Evolutionary conservation across 1,140 invertebrate species (phyloP), one percentile per base, ranked within the genome.

Genomic region (Samia ricini): DNA sequence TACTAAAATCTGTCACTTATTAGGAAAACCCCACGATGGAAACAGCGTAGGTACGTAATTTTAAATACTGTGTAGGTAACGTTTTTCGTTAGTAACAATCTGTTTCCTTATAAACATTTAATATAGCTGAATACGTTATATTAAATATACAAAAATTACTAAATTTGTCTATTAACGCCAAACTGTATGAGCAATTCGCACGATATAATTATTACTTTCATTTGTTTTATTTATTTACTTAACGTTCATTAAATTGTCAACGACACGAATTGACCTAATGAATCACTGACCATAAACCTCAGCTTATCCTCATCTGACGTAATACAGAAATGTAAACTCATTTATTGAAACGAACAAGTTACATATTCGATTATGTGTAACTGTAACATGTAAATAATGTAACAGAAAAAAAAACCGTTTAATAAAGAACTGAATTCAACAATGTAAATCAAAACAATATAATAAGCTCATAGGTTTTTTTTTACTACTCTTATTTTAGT

Each of bases 261-360:
- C 83, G 81, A 82, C 76, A 77, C 71, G 70, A 71, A 79, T 83
- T 83, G 82, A 89, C 83, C 84, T 75, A 89, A 83, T 87, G 86
- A 89, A 81, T 88, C 84, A 86, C 71, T 86, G 76, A 80, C 82
- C 81, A 83, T 83, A 83, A 82, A 81, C 74, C 69, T 74, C 65
- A 55, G 69, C 70, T 86, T 89, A 86, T 86, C 83, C 83, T 85
- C 71, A 64, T 76, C 66, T 89, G 83, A 89, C 82, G 85, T 83
- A 81, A 77, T 60, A 80, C 71, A 63, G 66, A 72, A 69, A 66
- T 73, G 74, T 68, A 66, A 78, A 66, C 23, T 71, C 55, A 68
- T 42, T 55, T 23, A n/a, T 69, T 71, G 52, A 66, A 59, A 54
- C 61, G 64, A 69, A 69, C 23, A 51, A 50, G 42, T 64, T 59